A percentile compares a stretch with the other conserved stretches of the same genome.
These are phyloP conservation scores for Myotis findleyi DNA, from an alignment of 2,797 vertebrate genomes.

Conservation along the genomic window DNA sequence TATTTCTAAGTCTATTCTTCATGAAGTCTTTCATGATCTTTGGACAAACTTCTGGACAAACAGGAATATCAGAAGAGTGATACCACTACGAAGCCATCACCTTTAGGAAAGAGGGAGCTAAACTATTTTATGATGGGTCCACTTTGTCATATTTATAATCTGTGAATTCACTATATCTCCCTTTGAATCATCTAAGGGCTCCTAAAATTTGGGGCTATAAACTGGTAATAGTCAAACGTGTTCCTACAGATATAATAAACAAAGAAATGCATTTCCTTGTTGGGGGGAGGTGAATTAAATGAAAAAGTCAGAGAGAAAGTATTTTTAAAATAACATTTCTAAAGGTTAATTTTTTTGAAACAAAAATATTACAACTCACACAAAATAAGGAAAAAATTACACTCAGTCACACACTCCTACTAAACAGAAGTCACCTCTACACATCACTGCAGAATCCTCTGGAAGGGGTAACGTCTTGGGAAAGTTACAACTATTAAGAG, in stretches of 20 bases:
- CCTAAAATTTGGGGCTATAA: background rate
- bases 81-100: background rate
- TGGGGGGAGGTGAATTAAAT: background rate
- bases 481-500: conserved; percentile 60
- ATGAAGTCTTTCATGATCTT: background rate
- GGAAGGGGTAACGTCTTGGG: conserved; percentile 7
- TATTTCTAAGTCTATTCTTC: background rate
- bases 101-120: conserved; percentile 25
- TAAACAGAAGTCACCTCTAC: conserved; percentile 5
- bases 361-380: background rate
- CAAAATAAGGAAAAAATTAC: conserved; percentile 3
- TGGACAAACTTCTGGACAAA: background rate
- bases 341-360: conserved; percentile 45
- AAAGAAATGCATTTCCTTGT: conserved; percentile 13
- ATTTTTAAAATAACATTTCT: conserved; percentile 49
- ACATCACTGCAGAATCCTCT: background rate
- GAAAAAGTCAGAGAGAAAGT: conserved; percentile 13
- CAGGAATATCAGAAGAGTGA: background rate
- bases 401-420: background rate
- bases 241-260: background rate
- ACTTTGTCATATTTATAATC: background rate
- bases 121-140: background rate
- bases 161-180: background rate
- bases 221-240: conserved; percentile 1
- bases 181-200: conserved; percentile 26